phyloP scores from a whole-genome alignment of 2,888 invertebrate species.

The Limenitis camilla region DNA sequence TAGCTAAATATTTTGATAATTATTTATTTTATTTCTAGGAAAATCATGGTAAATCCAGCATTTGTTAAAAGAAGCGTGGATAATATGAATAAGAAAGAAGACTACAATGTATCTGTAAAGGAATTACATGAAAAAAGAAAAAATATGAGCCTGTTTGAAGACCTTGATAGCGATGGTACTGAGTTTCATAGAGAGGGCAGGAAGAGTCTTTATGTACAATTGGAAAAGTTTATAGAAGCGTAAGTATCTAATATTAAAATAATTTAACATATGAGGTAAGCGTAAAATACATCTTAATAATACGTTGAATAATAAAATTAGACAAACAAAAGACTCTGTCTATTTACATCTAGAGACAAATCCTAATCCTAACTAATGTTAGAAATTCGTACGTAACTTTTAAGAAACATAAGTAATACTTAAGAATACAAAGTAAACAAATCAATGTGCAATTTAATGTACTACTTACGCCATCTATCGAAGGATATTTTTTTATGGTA shows the following conservation, averaged over 20 bases:
- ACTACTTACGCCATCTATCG: too few relatives aligned
- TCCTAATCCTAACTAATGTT: too few relatives aligned
- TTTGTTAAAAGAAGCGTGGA: conserved; percentile 64
- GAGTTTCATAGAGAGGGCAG: conserved; percentile 77
- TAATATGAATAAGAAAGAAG: conserved; percentile 1
- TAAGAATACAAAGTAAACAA: too few relatives aligned
- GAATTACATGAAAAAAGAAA: conserved; percentile 51
- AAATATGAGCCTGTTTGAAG: conserved; percentile 36
- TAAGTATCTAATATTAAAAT: conserved; percentile 54
- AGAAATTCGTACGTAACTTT: too few relatives aligned
- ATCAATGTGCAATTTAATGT: too few relatives aligned
- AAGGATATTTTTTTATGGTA: too few relatives aligned
- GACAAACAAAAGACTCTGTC: too few relatives aligned
- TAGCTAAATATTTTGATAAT: background rate
- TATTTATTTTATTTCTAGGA: conserved; percentile 36
- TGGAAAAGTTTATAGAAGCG: conserved; percentile 78
- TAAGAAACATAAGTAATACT: too few relatives aligned
- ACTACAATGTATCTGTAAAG: conserved; percentile 32
- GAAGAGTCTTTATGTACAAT: conserved; percentile 75
- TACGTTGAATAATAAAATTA: too few relatives aligned
- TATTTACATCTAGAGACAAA: too few relatives aligned
- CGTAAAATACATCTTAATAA: too few relatives aligned
- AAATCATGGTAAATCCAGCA: conserved; percentile 58
- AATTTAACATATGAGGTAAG: background rate
- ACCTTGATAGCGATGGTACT: conserved; percentile 43